Percentiles rank a stretch among this genome's conserved stretches.
These are phyloP conservation scores for Cosmorhoe ocellata DNA, from an alignment of 2,888 invertebrate genomes.

Conservation along the genomic window DNA sequence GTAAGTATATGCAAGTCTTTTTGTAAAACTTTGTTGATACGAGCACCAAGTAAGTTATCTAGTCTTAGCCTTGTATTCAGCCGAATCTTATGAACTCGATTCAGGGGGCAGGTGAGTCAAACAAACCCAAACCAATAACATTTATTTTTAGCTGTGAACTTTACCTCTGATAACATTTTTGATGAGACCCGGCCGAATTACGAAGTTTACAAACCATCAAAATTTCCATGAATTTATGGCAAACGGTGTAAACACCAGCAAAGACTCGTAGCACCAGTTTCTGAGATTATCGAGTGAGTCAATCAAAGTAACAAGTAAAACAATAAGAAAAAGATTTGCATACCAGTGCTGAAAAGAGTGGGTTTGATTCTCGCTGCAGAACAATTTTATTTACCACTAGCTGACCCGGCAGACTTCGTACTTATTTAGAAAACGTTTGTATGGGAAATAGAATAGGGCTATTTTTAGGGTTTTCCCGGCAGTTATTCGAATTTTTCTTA, in stretches of 20 bases:
- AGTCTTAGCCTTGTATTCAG: neutral
- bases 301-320: too few species aligned
- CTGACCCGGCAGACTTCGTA: too few species aligned
- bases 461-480: too few species aligned
- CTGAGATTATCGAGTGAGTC: neutral
- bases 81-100: neutral
- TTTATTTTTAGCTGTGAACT: conserved; percentile 19
- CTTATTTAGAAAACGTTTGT: too few species aligned
- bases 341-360: too few species aligned
- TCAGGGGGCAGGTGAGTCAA: conserved; percentile 2
- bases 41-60: too few species aligned
- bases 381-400: too few species aligned
- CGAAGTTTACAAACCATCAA: conserved; percentile 33
- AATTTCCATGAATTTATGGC: conserved; percentile 30
- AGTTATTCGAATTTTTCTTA: too few species aligned
- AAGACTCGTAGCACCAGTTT: conserved; percentile 3
- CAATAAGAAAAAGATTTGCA: too few species aligned
- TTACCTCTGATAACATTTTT: conserved; percentile 28
- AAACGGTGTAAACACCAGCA: conserved; percentile 29
- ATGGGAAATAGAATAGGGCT: too few species aligned
- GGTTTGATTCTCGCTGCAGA: too few species aligned
- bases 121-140: conserved; percentile 7
- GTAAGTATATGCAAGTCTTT: too few species aligned
- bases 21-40: neutral
- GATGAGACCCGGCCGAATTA: conserved; percentile 22